Conservation (phyloP, 2,113 vertebrate genomes). For the Ovis canadensis region DNA sequence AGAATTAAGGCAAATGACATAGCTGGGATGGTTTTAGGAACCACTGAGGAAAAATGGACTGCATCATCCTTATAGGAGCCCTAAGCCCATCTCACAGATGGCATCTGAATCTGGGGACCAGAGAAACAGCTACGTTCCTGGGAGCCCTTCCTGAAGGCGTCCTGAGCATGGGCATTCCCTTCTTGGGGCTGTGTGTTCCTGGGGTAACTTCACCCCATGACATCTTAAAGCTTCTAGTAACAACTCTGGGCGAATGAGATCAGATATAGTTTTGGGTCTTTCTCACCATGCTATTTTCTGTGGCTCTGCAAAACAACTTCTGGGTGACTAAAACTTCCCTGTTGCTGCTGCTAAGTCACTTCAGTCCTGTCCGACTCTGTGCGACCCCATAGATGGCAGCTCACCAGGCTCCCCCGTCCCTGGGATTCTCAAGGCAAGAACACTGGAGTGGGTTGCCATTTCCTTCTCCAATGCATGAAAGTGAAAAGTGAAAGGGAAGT, state of each 20-base stretch:
- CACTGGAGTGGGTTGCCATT: too few species aligned
- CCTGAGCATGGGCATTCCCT: background rate
- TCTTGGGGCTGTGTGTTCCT: background rate
- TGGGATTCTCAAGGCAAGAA: too few species aligned
- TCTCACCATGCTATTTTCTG: background rate
- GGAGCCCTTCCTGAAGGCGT: background rate
- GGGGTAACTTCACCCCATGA: too few species aligned
- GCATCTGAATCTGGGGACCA: background rate
- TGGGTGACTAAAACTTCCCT: background rate
- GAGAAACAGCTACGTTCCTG: background rate
- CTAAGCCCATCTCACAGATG: background rate
- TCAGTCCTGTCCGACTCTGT: too few species aligned
- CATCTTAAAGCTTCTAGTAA: background rate
- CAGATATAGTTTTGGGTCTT: background rate
- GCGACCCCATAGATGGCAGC: too few species aligned
- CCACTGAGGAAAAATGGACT: background rate
- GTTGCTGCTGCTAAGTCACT: too few species aligned
- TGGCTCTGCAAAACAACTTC: constrained; percentile 13
- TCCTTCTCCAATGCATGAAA: too few species aligned
- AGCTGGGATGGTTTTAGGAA: background rate
- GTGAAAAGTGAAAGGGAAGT: too few species aligned
- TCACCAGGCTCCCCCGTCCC: too few species aligned
- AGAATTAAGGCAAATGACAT: background rate
- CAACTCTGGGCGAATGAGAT: background rate
- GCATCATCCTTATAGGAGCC: background rate